Evolutionary conservation across 2,797 vertebrate genomes (phyloP), one percentile per base, ranked within the genome.

Genomic region (Mormyrops attenuatus): DNA sequence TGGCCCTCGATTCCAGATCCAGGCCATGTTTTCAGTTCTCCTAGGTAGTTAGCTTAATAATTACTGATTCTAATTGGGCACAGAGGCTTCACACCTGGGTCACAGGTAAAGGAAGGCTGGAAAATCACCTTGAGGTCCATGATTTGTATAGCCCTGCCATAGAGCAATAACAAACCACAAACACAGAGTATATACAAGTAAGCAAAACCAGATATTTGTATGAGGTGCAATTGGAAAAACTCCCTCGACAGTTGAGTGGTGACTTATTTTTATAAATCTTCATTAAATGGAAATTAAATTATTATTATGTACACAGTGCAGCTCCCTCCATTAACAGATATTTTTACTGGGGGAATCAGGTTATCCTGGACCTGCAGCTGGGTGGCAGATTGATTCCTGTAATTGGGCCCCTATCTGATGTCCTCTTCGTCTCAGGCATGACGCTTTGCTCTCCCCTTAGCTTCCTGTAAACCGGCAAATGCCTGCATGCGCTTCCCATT

Each of bases 321-420:
- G 11, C 22, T 52, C 44, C 44, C 52, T 47, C 84, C 44, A 52
- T 85, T 53, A 50, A 34, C 84, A 85, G 84, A 50, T 85, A 85
- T 50, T 50, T 85, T 85, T 85, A 85, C 22, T 26, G n/a, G 44
- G 22, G n/a, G 84, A 85, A 52, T 82, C 77, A 47, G 77, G 77
- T 82, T 82, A 82, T 82, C 77, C 77, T 47, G 77, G 20, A 82
- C 38, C 34, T 7, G 34, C 34, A 77, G 69, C 34, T 41, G 8
- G 86, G 55, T 87, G 38, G 52, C 86, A 87, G 38, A 87, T 60
- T 38, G 22, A 63, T 60, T 87, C 55, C 44, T 20, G 20, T 85
- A 85, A 85, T 30, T 85, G 84, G 22, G 22, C 9, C 44, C n/a
- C n/a, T 85, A 26, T 85, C 84, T 22, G 84, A 22, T 85, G 84